Percentiles rank a stretch among this genome's conserved stretches.
phyloP scores from a whole-genome alignment of 2,113 vertebrate genomes.

The Marcusenius ussheri region DNA sequence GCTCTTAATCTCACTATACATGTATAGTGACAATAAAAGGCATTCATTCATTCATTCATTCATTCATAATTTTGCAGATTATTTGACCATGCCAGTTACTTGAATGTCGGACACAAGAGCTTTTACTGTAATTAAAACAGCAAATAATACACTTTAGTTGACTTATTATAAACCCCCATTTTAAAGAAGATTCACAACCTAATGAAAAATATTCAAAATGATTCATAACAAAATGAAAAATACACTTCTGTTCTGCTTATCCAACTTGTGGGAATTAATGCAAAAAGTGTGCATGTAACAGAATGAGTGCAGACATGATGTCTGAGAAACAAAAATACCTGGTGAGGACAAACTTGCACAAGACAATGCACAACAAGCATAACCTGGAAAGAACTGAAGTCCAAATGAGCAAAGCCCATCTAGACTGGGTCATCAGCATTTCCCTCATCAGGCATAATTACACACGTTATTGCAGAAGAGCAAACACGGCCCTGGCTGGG shows the following conservation, averaged over 20 bases:
- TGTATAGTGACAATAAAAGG: too few species aligned
- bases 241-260: neutral
- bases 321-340: neutral
- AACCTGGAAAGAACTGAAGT: neutral
- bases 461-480: neutral
- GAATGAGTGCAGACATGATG: neutral
- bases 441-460: neutral
- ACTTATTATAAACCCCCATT: neutral
- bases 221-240: neutral
- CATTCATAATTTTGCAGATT: neutral
- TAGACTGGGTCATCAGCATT: neutral
- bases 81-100: neutral
- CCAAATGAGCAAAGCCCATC: neutral
- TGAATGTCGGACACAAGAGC: neutral
- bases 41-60: too few species aligned
- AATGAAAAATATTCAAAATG: neutral
- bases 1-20: too few species aligned
- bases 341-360: neutral
- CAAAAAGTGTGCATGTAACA: neutral
- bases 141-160: neutral
- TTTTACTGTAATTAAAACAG: neutral
- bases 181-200: neutral
- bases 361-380: neutral
- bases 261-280: neutral
- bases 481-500: neutral